Percentiles rank a stretch among this genome's conserved stretches.
Evolutionary conservation across 2,797 vertebrate genomes (phyloP).

Genomic region (Chromis chromis): DNA sequence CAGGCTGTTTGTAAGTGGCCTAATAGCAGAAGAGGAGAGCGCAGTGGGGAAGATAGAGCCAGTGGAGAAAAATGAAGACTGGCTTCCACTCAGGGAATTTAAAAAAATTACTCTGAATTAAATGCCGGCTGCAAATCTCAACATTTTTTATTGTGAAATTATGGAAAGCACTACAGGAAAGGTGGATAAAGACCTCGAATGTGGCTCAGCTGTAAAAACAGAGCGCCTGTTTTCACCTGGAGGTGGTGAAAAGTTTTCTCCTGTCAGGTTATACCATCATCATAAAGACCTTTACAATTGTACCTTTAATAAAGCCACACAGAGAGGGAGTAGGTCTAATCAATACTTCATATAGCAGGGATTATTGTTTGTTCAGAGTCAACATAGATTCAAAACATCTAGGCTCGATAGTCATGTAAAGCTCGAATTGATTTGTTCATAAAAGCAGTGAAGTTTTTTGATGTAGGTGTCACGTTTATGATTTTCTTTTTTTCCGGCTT

Average conservation of each 20-base stretch:
- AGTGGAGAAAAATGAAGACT: conserved; percentile 40
- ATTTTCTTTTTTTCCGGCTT: conserved; percentile 2
- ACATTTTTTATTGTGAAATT: conserved; percentile 45
- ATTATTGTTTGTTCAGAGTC: conserved; percentile 79
- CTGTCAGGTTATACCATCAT: conserved; percentile 62
- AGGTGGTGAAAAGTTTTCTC: conserved; percentile 61
- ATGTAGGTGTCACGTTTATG: conserved; percentile 63
- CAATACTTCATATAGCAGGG: conserved; percentile 80
- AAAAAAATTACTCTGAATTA: conserved; percentile 39
- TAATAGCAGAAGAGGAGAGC: conserved; percentile 48
- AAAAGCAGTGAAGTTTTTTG: conserved; percentile 66
- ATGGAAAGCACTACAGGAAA: conserved; percentile 24
- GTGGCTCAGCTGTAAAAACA: conserved; percentile 19
- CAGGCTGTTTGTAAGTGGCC: conserved; percentile 67
- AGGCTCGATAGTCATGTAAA: conserved; percentile 73
- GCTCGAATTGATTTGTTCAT: conserved; percentile 76
- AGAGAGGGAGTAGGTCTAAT: conserved; percentile 70
- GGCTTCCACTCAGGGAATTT: conserved; percentile 16
- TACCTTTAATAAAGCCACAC: conserved; percentile 78
- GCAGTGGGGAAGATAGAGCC: conserved; percentile 25
- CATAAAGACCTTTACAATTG: conserved; percentile 76
- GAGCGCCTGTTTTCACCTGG: conserved; percentile 24
- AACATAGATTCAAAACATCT: conserved; percentile 71
- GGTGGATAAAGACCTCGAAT: conserved; percentile 31
- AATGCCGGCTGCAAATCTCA: conserved; percentile 19